These are phyloP conservation scores for Acromyrmex echinatior DNA, from an alignment of 1,140 invertebrate genomes.

Conservation along the genomic window DNA sequence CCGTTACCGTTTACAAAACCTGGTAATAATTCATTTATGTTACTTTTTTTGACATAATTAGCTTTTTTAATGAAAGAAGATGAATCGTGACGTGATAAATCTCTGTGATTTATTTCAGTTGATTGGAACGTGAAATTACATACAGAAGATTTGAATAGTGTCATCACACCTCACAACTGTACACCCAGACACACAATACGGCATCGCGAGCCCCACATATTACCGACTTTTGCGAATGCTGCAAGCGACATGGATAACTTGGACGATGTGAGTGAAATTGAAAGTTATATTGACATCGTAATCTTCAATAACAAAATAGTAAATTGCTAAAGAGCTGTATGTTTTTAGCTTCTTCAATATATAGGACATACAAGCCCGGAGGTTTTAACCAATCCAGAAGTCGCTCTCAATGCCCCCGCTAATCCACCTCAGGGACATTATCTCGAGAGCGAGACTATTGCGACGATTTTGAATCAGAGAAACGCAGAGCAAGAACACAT, in stretches of 20 bases:
- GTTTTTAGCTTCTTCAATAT: conserved; percentile 93
- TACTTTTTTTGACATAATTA: not conserved
- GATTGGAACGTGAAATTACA: conserved; percentile 76
- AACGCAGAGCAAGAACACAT: conserved; percentile 92
- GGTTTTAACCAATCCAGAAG: conserved; percentile 91
- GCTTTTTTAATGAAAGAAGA: not conserved
- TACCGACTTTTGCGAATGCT: conserved; percentile 94
- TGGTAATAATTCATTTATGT: conserved; percentile 69
- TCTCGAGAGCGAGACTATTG: conserved; percentile 94
- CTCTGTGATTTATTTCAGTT: conserved; percentile 59
- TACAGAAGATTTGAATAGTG: conserved; percentile 81
- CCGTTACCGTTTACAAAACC: conserved; percentile 72
- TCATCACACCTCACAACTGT: conserved; percentile 81
- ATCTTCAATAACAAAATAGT: conserved; percentile 16
- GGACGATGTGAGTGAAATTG: conserved; percentile 92
- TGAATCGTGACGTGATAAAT: not conserved
- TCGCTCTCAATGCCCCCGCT: conserved; percentile 91
- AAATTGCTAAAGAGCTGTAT: conserved; percentile 33
- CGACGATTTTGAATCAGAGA: conserved; percentile 93
- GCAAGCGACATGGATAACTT: conserved; percentile 96
- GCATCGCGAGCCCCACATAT: conserved; percentile 90
- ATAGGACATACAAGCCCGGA: conserved; percentile 97
- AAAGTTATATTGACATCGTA: conserved; percentile 29
- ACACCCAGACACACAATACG: conserved; percentile 90
- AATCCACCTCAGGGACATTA: conserved; percentile 90